These are phyloP conservation scores for Cynodonichthys magdalenae DNA, from an alignment of 2,797 vertebrate species.

Conservation along the genomic window DNA sequence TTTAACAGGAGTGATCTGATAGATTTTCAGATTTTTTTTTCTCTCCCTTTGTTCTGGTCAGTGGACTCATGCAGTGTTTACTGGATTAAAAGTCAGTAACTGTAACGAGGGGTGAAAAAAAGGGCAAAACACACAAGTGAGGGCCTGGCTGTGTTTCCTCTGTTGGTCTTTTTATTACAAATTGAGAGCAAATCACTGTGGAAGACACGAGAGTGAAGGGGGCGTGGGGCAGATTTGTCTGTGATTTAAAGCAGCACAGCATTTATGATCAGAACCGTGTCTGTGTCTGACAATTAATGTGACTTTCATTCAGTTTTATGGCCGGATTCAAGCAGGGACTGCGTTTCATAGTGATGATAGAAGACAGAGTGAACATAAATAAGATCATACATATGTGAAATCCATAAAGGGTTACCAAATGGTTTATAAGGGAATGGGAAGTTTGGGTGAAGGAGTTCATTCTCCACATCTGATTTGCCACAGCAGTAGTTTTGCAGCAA, in stretches of 20 bases:
- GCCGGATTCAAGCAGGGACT: conserved; percentile 70
- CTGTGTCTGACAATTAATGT: conserved; percentile 80
- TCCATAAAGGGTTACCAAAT: conserved; percentile 69
- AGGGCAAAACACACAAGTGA: conserved; percentile 75
- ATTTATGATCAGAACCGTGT: conserved; percentile 80
- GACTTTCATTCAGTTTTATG: conserved; percentile 78
- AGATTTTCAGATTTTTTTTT: conserved; percentile 71
- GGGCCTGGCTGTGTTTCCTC: conserved; percentile 55
- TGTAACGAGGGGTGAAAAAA: conserved; percentile 62
- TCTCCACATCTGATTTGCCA: conserved; percentile 68
- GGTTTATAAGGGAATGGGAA: conserved; percentile 65
- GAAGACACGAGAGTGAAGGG: conserved; percentile 61
- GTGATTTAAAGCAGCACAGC: conserved; percentile 80
- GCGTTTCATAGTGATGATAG: conserved; percentile 72
- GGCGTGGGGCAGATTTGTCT: conserved; percentile 66
- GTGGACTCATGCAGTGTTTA: conserved; percentile 78
- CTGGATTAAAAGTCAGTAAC: conserved; percentile 82
- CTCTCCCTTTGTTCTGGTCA: conserved; percentile 78
- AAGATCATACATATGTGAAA: conserved; percentile 76
- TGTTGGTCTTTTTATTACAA: conserved; percentile 79
- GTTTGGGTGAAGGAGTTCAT: conserved; percentile 68
- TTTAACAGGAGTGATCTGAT: conserved; percentile 77
- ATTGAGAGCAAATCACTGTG: conserved; percentile 79
- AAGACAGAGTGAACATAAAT: conserved; percentile 72
- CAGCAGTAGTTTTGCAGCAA: conserved; percentile 53